Evolutionary conservation across 2,113 vertebrate genomes (phyloP).

Genomic region (Tichodroma muraria): DNA sequence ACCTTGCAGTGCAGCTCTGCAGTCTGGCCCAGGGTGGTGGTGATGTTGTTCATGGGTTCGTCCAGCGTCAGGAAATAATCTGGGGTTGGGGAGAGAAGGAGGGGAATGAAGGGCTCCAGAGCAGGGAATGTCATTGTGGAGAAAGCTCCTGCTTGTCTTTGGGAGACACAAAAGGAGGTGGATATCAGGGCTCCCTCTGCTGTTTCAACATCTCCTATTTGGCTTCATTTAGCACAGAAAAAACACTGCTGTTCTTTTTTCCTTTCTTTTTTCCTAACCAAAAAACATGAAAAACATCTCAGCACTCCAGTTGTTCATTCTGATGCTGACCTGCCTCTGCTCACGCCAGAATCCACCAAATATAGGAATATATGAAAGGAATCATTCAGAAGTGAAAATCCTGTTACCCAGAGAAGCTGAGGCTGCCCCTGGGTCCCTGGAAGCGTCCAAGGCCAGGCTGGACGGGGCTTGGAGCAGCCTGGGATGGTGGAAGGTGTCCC

Average conservation of each 20-base stretch:
- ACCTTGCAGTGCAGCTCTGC: conserved; percentile 92
- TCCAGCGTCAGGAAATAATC: conserved; percentile 85
- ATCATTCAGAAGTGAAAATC: background rate
- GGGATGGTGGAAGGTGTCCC: background rate
- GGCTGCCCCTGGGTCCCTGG: background rate
- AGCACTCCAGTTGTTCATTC: background rate
- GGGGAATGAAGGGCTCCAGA: background rate
- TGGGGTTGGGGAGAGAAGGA: conserved; percentile 10
- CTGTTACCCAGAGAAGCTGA: background rate
- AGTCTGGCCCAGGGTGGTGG: conserved; percentile 89
- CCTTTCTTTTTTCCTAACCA: background rate
- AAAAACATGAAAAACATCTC: background rate
- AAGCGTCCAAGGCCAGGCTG: background rate
- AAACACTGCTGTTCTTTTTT: background rate
- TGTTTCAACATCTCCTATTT: background rate
- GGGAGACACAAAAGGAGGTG: background rate
- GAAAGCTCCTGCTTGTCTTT: background rate
- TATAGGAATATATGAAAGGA: fast-evolving
- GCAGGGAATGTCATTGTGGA: background rate
- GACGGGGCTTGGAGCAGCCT: background rate
- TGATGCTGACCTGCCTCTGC: background rate
- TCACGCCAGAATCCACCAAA: background rate
- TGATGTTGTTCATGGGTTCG: conserved; percentile 98
- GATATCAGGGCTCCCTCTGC: background rate
- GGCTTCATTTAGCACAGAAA: background rate